Evolutionary conservation across 1,140 invertebrate genomes (phyloP).

Genomic region (Tetraneura akinire): DNA sequence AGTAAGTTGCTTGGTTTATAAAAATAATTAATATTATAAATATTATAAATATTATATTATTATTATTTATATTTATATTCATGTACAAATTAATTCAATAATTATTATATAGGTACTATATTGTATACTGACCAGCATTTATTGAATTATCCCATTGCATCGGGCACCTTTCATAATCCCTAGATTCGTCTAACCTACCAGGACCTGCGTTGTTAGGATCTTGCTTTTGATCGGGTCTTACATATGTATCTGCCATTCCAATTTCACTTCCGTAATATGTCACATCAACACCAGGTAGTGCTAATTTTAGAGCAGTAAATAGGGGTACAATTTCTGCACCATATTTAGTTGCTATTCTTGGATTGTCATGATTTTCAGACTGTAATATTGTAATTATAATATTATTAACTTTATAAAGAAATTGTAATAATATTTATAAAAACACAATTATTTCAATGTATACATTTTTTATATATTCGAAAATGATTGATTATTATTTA

Average conservation of each 20-base stretch:
- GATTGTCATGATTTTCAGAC: conserved; percentile 53
- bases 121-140: conserved; percentile 51
- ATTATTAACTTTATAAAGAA: too few relatives aligned
- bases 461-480: too few relatives aligned
- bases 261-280: conserved; percentile 53
- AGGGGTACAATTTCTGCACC: conserved; percentile 8
- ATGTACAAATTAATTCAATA: too few relatives aligned
- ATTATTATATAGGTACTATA: background rate
- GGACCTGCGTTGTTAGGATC: background rate
- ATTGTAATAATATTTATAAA: too few relatives aligned
- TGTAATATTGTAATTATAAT: background rate
- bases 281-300: conserved; percentile 45
- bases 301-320: background rate
- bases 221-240: conserved; percentile 57
- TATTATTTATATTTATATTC: too few relatives aligned
- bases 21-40: too few relatives aligned
- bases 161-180: conserved; percentile 68
- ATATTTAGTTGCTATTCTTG: background rate
- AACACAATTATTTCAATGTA: too few relatives aligned
- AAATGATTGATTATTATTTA: too few relatives aligned
- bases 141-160: conserved; percentile 71
- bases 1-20: too few relatives aligned
- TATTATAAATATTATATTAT: too few relatives aligned
- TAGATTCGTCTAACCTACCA: conserved; percentile 55
- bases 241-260: conserved; percentile 12